These are phyloP conservation scores for Sphinx pinastri DNA, from an alignment of 2,888 invertebrate genomes.

Conservation along the genomic window DNA sequence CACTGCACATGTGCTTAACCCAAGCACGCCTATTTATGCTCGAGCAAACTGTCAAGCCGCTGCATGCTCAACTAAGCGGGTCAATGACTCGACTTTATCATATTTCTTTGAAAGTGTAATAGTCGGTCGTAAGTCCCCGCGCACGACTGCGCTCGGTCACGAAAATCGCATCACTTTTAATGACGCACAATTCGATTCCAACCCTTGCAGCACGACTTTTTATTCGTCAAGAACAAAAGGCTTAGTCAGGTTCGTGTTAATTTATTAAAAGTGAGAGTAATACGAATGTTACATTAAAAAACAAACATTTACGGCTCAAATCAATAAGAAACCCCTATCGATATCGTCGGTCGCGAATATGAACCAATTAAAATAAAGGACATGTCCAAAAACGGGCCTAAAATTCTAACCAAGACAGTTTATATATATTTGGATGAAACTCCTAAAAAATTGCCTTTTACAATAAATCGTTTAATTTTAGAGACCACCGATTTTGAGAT, in stretches of 20 bases:
- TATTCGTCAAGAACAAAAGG: not conserved
- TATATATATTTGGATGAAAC: no score
- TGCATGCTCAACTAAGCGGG: conserved; percentile 26
- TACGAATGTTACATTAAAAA: not conserved
- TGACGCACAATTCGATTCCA: conserved; percentile 19
- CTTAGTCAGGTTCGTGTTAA: not conserved
- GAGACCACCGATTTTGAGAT: no score
- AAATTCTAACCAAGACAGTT: no score
- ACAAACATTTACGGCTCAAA: not conserved
- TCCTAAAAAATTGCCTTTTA: no score
- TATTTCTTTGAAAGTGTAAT: conserved; percentile 28
- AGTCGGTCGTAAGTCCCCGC: conserved; percentile 24
- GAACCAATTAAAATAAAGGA: no score
- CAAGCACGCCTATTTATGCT: conserved; percentile 25
- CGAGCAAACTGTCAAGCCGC: conserved; percentile 23
- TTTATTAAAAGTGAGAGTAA: not conserved
- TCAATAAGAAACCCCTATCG: no score
- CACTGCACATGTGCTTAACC: conserved; percentile 26
- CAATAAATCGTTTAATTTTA: no score
- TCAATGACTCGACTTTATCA: conserved; percentile 33
- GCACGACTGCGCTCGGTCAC: conserved; percentile 34
- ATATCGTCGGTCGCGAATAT: no score
- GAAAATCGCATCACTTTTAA: conserved; percentile 34
- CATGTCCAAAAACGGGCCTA: no score
- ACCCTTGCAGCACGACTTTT: conserved; percentile 11